A percentile compares a stretch with the other conserved stretches of the same genome.
Evolutionary conservation across 2,888 invertebrate genomes (phyloP).

Genomic region (Ceriagrion tenellum): DNA sequence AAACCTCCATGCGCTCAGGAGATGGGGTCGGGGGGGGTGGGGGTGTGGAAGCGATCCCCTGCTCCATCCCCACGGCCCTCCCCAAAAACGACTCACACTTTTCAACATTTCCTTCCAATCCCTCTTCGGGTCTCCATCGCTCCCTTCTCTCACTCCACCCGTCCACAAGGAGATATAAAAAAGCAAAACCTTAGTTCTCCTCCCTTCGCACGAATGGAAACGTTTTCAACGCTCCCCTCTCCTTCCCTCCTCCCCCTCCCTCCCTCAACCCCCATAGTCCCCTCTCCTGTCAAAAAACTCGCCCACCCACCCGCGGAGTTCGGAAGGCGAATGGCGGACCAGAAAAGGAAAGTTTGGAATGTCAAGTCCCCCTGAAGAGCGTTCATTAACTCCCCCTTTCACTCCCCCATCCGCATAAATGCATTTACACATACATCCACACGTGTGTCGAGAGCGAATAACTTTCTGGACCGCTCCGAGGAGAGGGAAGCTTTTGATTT

Average conservation of each 20-base stretch:
- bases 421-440: background rate
- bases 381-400: conserved; percentile 5
- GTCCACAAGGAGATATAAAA: background rate
- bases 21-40: too few species aligned
- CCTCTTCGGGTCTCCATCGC: background rate
- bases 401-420: too few species aligned
- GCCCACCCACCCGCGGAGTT: conserved; percentile 3
- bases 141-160: background rate
- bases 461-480: background rate
- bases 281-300: background rate
- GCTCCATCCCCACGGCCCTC: background rate
- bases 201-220: background rate
- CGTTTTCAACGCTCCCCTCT: background rate
- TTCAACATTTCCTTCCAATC: background rate
- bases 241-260: background rate
- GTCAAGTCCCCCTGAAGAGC: background rate
- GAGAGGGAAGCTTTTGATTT: background rate
- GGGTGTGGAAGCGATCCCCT: background rate
- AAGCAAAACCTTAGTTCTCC: background rate
- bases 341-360: conserved; percentile 11
- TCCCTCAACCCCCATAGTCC: background rate
- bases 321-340: background rate
- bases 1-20: background rate
- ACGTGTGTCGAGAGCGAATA: background rate
- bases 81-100: background rate